Base-by-base conservation (phyloP, 2,888 invertebrate species). In the Cryptocheilus praepositus region DNA sequence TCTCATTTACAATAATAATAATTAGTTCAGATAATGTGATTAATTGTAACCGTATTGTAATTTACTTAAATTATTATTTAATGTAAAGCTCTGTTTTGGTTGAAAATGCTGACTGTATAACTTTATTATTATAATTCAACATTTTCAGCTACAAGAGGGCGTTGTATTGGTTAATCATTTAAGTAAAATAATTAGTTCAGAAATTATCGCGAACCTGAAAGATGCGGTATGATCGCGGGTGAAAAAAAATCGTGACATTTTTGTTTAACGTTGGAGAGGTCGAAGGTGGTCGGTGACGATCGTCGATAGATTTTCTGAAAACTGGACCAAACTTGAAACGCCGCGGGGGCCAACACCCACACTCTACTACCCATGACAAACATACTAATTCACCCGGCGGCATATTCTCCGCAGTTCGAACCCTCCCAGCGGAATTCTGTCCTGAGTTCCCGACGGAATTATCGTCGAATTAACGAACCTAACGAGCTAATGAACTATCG, bases 371-470 rank as follows among this genome's bases (percentile, higher is more conserved):
- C 49, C 49, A 49, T n/a, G 49, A 49, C 49, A 49, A 49, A 49
- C 49, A 49, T 49, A 49, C 49, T 18, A 18, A 49, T 49, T 49
- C 16, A 49, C 49, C 49, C 49, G 16, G 49, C 49, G 49, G 49
- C 49, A 49, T 16, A 5, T 18, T 18, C 49, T 49, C 49, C 8
- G 4, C 16, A 11, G 18, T 18, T 49, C 18, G 49, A 49, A 49
- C 49, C 16, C 4, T 49, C 16, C 49, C 49, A 4, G 16, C 49
- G 15, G 18, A 49, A 49, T 49, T 49, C 49, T 18, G 49, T 49
- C 16, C 16, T 18, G 49, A 49, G 49, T 49, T 49, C 13, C n/a
- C 49, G 16, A 5, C 49, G 49, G 16, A 49, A 49, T 49, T 49
- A 49, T 49, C 49, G 36, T n/a, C 49, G 49, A 4, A 36, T 36